A percentile compares a stretch with the other conserved stretches of the same genome.
Conservation (phyloP, 2,113 vertebrate species). For the Hypocryptadius cinnamomeus region DNA sequence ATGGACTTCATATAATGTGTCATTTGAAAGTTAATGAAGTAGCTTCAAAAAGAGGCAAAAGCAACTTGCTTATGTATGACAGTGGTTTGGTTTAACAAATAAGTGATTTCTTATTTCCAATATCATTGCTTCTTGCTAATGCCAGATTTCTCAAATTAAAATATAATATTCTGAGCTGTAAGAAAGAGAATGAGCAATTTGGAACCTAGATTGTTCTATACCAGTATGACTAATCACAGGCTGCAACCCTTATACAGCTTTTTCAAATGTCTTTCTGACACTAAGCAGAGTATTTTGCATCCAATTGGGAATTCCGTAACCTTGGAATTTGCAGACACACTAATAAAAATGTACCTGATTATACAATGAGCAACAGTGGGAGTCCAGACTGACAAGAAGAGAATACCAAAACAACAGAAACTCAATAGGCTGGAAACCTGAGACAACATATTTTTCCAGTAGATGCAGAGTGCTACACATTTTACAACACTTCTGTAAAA, state of each 20-base stretch:
- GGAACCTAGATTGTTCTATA: not conserved
- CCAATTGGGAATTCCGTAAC: not conserved
- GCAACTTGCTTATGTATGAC: not conserved
- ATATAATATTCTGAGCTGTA: not conserved
- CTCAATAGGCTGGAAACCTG: not conserved
- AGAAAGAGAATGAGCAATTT: not conserved
- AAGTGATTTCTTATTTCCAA: not conserved
- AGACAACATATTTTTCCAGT: not conserved
- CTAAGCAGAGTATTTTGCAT: not conserved
- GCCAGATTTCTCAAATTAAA: not conserved
- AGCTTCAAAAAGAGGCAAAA: not conserved
- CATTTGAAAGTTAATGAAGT: not conserved
- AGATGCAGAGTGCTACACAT: not conserved
- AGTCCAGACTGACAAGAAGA: not conserved
- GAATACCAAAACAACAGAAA: not conserved
- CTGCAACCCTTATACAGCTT: not conserved
- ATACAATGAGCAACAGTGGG: not conserved
- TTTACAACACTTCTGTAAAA: not conserved
- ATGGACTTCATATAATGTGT: not conserved
- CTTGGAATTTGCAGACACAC: not conserved
- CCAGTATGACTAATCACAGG: not conserved
- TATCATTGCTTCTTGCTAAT: not conserved
- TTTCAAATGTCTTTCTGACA: not conserved
- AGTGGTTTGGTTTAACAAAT: not conserved
- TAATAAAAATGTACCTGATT: not conserved